phyloP scores from a whole-genome alignment of 1,140 invertebrate species.

The Penaeus japonicus region DNA sequence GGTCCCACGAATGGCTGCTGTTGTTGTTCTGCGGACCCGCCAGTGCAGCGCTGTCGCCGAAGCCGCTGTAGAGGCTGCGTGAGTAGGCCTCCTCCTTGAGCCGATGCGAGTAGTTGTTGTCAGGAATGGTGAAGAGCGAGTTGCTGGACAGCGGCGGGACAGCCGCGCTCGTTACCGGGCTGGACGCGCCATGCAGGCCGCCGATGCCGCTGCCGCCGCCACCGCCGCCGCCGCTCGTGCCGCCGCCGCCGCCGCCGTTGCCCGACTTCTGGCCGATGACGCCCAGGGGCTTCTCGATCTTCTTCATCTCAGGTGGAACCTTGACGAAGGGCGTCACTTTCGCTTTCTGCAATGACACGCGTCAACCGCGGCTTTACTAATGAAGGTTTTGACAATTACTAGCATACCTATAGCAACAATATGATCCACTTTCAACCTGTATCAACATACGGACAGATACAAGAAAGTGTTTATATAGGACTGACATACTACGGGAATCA shows the following conservation, averaged over 20 bases:
- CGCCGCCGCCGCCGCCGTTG: background rate
- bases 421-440: background rate
- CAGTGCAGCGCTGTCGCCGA: background rate
- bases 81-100: constrained; percentile 30
- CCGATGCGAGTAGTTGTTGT: constrained; percentile 20
- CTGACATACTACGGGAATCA: no score
- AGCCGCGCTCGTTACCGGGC: constrained; percentile 2
- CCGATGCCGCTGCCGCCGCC: background rate
- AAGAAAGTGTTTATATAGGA: background rate
- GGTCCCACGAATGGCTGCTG: constrained; percentile 47
- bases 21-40: background rate
- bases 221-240: background rate
- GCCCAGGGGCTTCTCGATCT: constrained; percentile 48
- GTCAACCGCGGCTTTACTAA: background rate
- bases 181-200: background rate
- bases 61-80: constrained; percentile 31
- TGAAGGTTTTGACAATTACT: background rate
- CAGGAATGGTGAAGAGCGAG: constrained; percentile 24
- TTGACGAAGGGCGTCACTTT: constrained; percentile 55
- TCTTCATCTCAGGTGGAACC: constrained; percentile 55
- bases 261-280: constrained; percentile 56
- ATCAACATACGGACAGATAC: background rate
- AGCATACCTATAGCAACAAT: no score
- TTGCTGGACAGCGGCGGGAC: constrained; percentile 16
- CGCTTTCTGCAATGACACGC: constrained; percentile 30